Base-by-base conservation (phyloP, 2,797 vertebrate genomes). In the Sebastes vulpes region DNA sequence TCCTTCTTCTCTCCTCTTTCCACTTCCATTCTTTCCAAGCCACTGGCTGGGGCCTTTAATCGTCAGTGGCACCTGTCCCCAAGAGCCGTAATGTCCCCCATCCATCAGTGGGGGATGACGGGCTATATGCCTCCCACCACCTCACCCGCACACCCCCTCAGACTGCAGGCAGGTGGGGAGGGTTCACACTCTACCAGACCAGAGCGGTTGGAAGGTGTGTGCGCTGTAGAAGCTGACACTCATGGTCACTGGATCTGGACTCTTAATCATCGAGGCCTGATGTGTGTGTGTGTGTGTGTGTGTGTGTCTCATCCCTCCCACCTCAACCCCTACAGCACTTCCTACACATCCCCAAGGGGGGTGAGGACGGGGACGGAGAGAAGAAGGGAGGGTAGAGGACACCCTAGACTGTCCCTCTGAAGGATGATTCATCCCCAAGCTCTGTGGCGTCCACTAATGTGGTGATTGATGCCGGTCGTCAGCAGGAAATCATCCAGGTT, bases 41-140 rank as follows among this genome's bases (percentile, higher is more conserved):
- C 93, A 92, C 82, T 94, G 94, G 91, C 90, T 90, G 85, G 79
- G 91, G 88, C 93, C 94, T 95, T 95, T 95, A 95, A 95, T 95
- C 94, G 94, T 94, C 89, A 67, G 83, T 92, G 92, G 93, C 94
- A 95, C 94, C 95, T 95, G 95, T 95, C 94, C 94, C 94, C 94
- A 91, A 84, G 89, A 94, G 93, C 93, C 52, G 69, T 95, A 95
- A 95, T 95, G 94, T 94, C 87, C 90, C 65, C 85, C 91, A 95
- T 95, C 93, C 94, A 95, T 95, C 95, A 95, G 93, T 67, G 67
- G 79, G 73, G 83, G 85, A 91, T 94, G 95, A 93, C 89, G 69
- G 89, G 75, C 71, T 64, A 79, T 66, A 74, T 76, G 82, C 84
- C 79, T 72, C 76, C 73, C 78, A 46, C 50, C 57, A 3, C 26